phyloP scores from a whole-genome alignment of 2,888 invertebrate genomes.

The Amblyjoppa fuscipennis region DNA sequence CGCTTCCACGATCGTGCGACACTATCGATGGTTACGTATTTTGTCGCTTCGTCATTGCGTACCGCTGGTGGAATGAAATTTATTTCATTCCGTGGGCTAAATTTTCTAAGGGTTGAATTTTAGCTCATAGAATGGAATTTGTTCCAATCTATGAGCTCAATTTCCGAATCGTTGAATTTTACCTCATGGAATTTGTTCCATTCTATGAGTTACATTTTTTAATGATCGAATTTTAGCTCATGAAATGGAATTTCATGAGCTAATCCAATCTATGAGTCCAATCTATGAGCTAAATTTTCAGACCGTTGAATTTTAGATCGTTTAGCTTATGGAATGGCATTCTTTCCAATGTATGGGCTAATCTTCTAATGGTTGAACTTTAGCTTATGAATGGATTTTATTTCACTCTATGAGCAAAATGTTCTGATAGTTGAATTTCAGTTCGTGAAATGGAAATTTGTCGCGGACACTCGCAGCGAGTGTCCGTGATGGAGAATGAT shows the following conservation, averaged over 20 bases:
- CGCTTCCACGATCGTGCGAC: not conserved
- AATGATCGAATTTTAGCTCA: too few species aligned
- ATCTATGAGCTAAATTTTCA: too few species aligned
- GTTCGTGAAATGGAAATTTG: not conserved
- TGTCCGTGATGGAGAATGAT: not conserved
- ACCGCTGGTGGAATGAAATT: not conserved
- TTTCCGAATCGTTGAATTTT: not conserved
- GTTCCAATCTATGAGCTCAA: not conserved
- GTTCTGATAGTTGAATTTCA: not conserved
- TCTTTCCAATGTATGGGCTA: too few species aligned
- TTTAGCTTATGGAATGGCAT: too few species aligned
- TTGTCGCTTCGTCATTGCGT: not conserved
- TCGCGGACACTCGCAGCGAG: not conserved
- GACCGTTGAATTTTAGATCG: too few species aligned
- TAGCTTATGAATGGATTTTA: not conserved
- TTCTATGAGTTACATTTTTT: too few species aligned
- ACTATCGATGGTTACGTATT: conserved; percentile 10
- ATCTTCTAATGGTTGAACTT: too few species aligned
- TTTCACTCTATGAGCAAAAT: not conserved
- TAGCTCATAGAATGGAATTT: not conserved
- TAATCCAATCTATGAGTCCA: too few species aligned
- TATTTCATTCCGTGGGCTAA: not conserved
- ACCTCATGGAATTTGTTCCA: too few species aligned
- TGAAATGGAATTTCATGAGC: too few species aligned
- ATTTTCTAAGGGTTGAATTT: not conserved